These are phyloP conservation scores for Dryas iulia DNA, from an alignment of 1,140 invertebrate species.

Conservation along the genomic window DNA sequence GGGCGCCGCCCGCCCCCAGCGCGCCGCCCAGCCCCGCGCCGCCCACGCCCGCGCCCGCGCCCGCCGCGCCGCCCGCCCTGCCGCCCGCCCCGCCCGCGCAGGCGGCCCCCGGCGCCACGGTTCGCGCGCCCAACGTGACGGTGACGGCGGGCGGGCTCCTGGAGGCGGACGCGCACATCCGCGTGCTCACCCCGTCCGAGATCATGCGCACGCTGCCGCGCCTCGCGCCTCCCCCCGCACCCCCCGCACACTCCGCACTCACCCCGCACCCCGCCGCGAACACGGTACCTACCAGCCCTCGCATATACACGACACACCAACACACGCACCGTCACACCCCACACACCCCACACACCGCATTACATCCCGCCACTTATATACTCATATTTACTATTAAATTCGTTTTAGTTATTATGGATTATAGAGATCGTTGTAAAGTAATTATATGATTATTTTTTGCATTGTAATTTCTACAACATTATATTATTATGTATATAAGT, in stretches of 20 bases:
- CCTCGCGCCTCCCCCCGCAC: slow-evolving; percentile 76
- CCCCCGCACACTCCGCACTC: slow-evolving; percentile 77
- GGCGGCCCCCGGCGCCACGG: slow-evolving; percentile 35
- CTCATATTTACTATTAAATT: too few relatives aligned
- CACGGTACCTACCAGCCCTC: slow-evolving; percentile 51
- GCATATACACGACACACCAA: slow-evolving; percentile 51
- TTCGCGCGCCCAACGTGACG: slow-evolving; percentile 82
- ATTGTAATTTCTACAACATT: background rate
- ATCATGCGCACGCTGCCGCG: slow-evolving; percentile 93
- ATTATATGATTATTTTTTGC: too few relatives aligned
- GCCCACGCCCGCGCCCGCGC: slow-evolving; percentile 29
- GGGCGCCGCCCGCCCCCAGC: slow-evolving; percentile 39
- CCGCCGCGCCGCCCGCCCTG: slow-evolving; percentile 40
- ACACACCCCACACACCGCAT: slow-evolving; percentile 10
- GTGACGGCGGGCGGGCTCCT: slow-evolving; percentile 80
- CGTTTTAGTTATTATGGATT: too few relatives aligned
- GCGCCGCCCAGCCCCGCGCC: slow-evolving; percentile 31
- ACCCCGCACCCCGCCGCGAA: slow-evolving; percentile 50
- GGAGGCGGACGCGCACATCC: slow-evolving; percentile 88
- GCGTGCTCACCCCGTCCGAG: slow-evolving; percentile 91
- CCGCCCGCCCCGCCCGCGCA: slow-evolving; percentile 21
- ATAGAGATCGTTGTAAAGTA: too few relatives aligned
- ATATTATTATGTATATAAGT: background rate
- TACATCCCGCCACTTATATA: too few relatives aligned
- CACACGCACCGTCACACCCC: slow-evolving; percentile 27